phyloP scores from a whole-genome alignment of 2,888 invertebrate species.

The Euzophera pinguis region DNA sequence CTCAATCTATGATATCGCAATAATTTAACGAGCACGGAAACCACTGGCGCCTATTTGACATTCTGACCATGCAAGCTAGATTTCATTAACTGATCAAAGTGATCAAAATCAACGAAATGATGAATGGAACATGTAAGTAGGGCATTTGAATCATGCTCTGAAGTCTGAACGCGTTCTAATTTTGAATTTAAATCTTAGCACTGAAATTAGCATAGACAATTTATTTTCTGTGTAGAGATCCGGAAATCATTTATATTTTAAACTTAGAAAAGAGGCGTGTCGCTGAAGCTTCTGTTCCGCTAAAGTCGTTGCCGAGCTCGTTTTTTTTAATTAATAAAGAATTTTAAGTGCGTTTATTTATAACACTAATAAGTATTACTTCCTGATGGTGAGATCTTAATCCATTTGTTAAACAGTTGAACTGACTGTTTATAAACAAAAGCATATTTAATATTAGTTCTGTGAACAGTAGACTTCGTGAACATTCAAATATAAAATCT shows the following conservation, averaged over 20 bases:
- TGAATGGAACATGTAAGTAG: not conserved
- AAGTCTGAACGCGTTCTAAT: not conserved
- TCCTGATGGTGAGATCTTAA: too few species aligned
- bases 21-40: not conserved
- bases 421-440: too few species aligned
- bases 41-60: conserved; percentile 7
- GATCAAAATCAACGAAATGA: not conserved
- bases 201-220: conserved; percentile 5
- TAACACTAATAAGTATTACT: too few species aligned
- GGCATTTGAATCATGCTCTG: conserved; percentile 1
- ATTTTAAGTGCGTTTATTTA: too few species aligned
- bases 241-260: not conserved
- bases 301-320: too few species aligned
- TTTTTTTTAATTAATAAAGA: too few species aligned
- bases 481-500: too few species aligned
- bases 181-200: not conserved
- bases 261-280: too few species aligned
- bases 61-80: not conserved
- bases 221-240: not conserved
- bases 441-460: too few species aligned
- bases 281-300: too few species aligned
- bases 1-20: not conserved
- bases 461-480: too few species aligned
- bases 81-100: conserved; percentile 1
- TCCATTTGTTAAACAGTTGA: too few species aligned